Evolutionary conservation across 2,797 vertebrate species (phyloP), one percentile per base, ranked within the genome.

Genomic region (Falco rusticolus): DNA sequence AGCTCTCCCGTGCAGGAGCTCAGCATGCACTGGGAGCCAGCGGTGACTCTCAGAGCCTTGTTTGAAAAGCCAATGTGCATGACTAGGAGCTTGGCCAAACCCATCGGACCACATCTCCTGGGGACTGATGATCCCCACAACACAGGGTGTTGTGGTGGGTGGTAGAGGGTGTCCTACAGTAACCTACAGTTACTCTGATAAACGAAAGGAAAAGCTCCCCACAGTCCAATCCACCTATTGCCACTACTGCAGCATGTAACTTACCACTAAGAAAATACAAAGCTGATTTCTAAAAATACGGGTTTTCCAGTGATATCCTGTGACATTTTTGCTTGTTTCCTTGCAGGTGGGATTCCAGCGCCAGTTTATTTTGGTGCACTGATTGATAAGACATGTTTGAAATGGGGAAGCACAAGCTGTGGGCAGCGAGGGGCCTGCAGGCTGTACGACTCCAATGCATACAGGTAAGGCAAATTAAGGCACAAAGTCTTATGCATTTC

Each of bases 321-420:
- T 16, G 31, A 29, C 16, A 16, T 63, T 81, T 94, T 22, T 70
- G 31, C 31, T 77, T 87, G 50, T 72, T 43, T 47, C 86, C 37
- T 85, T 91, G 15, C 97, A 99, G 99, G 98, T 97, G 99, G 99
- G 92, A 98, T 99, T 87, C 98, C 98, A 50, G 98, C 99, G 3
- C 99, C 99, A 0, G 98, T 99, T 94, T 99, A 99, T 94, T 99
- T 99, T 10, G 99, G 99, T 6, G 98, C 98, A 29, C 80, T 99
- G 56, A 99, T 99, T 2, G 99, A 99, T 96, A 98, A 53, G 87
- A 98, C 99, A 0, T 99, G 99, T 95, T 94, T 99, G 90, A 99
- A 99, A 95, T 99, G 99, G 99, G 98, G 98, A 41, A 97, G 97
- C 65, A 99, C 97, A 47, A 95, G 72, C 61, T 99, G 98, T 84